Conservation (phyloP, 2,888 invertebrate genomes). For the Eugnorisma glareosa region DNA sequence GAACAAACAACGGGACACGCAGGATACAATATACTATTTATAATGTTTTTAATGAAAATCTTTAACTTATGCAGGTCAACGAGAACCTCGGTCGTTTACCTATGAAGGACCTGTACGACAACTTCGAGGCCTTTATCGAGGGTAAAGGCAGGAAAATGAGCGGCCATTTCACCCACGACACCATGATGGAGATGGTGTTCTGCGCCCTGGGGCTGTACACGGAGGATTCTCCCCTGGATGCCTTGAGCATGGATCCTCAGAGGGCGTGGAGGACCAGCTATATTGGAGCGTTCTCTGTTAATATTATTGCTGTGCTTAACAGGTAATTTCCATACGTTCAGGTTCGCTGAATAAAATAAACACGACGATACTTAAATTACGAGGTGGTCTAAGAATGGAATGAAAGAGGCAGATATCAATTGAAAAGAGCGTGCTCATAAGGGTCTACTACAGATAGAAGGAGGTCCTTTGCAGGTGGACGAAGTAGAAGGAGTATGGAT, state of each 20-base stretch:
- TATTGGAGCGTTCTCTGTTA: constrained; percentile 93
- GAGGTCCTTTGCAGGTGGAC: neutral
- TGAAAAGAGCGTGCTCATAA: neutral
- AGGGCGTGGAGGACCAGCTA: constrained; percentile 93
- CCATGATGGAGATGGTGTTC: constrained; percentile 91
- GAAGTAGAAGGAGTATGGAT: neutral
- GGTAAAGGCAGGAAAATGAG: constrained; percentile 86
- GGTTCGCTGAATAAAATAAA: neutral
- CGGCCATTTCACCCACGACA: constrained; percentile 93
- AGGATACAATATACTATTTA: neutral
- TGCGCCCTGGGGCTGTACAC: constrained; percentile 92
- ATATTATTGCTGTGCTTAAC: constrained; percentile 94
- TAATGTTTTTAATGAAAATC: too few species aligned
- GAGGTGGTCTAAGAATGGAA: neutral
- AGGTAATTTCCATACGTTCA: constrained; percentile 84
- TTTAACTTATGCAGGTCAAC: constrained; percentile 87
- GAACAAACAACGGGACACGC: too few species aligned
- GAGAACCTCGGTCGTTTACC: constrained; percentile 92
- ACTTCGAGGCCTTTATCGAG: constrained; percentile 80
- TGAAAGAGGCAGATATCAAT: neutral
- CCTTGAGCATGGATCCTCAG: constrained; percentile 88
- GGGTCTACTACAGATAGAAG: neutral
- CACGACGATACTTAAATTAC: neutral
- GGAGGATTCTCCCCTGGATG: constrained; percentile 90
- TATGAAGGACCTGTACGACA: constrained; percentile 92